These are phyloP conservation scores for Cirrhinus mrigala DNA, from an alignment of 2,797 vertebrate genomes.

Conservation along the genomic window DNA sequence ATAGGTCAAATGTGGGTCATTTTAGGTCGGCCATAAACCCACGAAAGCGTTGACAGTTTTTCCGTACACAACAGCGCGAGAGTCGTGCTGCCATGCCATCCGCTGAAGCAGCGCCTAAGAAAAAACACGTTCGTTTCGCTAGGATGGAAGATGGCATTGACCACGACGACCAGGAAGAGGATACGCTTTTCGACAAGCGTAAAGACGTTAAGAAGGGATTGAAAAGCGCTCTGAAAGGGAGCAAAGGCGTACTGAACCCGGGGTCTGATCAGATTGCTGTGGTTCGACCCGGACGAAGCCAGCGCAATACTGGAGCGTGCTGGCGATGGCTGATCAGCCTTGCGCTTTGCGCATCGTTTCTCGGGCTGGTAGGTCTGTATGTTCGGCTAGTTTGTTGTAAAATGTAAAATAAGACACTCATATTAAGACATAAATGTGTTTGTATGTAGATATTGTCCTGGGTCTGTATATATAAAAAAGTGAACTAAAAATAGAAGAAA, in stretches of 20 bases:
- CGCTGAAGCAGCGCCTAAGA: constrained; percentile 66
- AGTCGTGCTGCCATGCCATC: constrained; percentile 58
- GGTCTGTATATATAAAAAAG: too few species aligned
- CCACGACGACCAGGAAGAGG: constrained; percentile 75
- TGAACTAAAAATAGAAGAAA: not conserved
- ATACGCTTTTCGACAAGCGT: constrained; percentile 78
- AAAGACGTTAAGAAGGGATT: constrained; percentile 65
- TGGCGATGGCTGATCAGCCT: constrained; percentile 74
- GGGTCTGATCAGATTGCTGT: constrained; percentile 65
- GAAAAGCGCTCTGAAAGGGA: constrained; percentile 71
- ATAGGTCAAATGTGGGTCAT: constrained; percentile 13
- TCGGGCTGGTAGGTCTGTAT: constrained; percentile 75
- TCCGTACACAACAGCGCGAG: not conserved
- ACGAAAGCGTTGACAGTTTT: not conserved
- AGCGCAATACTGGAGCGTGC: constrained; percentile 53
- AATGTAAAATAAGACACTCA: not conserved
- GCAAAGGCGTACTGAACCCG: constrained; percentile 46
- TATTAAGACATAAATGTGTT: not conserved
- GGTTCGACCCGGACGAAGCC: constrained; percentile 56
- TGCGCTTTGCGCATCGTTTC: constrained; percentile 77
- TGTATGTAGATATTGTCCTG: not conserved
- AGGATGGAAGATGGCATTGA: constrained; percentile 72
- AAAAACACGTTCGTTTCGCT: constrained; percentile 85
- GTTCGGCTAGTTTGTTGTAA: not conserved
- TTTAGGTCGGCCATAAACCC: not conserved